A percentile compares a stretch with the other conserved stretches of the same genome.
Conservation (phyloP, 2,888 invertebrate species). For the Cheilosia grossa region DNA sequence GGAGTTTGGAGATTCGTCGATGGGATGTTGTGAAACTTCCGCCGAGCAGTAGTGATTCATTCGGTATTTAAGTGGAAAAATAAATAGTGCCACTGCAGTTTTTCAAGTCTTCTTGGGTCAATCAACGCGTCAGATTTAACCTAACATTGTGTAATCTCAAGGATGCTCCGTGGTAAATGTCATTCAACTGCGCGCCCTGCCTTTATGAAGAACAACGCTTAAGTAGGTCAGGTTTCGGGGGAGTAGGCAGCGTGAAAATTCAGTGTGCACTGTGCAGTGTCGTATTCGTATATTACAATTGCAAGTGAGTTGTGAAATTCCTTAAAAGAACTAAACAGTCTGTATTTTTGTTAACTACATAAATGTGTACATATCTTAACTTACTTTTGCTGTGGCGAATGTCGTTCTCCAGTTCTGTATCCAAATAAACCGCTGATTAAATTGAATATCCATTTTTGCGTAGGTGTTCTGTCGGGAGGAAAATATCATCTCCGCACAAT, state of each 20-base stretch:
- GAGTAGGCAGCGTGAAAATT: slow-evolving; percentile 3
- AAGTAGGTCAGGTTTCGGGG: slow-evolving; percentile 60
- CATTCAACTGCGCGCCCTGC: slow-evolving; percentile 54
- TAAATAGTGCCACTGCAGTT: not conserved
- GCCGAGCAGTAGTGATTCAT: slow-evolving; percentile 32
- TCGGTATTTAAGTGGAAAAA: slow-evolving; percentile 17
- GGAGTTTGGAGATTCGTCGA: slow-evolving; percentile 27
- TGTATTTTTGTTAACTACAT: not conserved
- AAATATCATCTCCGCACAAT: slow-evolving; percentile 7
- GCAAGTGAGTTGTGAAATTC: slow-evolving; percentile 35
- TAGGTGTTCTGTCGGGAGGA: not conserved
- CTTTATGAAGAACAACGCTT: not conserved
- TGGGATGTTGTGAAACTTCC: slow-evolving; percentile 18
- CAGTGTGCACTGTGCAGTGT: slow-evolving; percentile 1
- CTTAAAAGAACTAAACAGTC: not conserved
- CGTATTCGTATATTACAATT: not conserved
- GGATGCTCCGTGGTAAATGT: slow-evolving; percentile 34
- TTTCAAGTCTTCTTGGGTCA: slow-evolving; percentile 11
- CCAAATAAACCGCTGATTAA: not conserved
- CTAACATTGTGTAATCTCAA: slow-evolving; percentile 37
- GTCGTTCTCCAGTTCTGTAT: not conserved
- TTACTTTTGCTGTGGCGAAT: not conserved
- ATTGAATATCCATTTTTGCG: slow-evolving; percentile 19
- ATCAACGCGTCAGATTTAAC: slow-evolving; percentile 46
- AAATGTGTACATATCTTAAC: not conserved